Base-by-base conservation (phyloP, 2,888 invertebrate species). In the Leptinotarsa juncta region DNA sequence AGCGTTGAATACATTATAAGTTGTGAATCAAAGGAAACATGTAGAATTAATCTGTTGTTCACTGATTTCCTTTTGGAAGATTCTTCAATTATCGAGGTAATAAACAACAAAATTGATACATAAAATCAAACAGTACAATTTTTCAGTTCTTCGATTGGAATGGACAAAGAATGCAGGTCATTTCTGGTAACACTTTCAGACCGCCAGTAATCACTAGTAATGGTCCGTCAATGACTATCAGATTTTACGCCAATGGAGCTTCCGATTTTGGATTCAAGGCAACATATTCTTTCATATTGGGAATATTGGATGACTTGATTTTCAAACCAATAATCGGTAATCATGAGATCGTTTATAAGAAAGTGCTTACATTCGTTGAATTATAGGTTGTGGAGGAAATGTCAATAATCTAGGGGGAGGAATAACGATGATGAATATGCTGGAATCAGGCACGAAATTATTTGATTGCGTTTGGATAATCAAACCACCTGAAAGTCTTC, bases 401-500 rank as follows among this genome's bases (percentile, higher is more conserved):
- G 93, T 94, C 2, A 91, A 92, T 76, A 92, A 93, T 81, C 89
- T 92, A 16, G 94, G 94, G 3, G 94, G 94, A 0, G 91, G 92
- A 16, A 94, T 94, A 69, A 93, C 93, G 2, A 94, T 94, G 94
- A 92, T 93, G 91, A 91, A 93, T 81, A 93, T 94, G 93, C 90
- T 91, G 16, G 67, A 78, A 32, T 89, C 90, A 65, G 90, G 91
- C 74, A 88, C 90, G 0, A 90, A 91, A 68, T 89, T 90, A 3
- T 94, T 91, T 82, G 93, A 94, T 83, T 94, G 94, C 82, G 90
- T 93, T 71, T 94, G 94, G 94, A 89, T 94, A 48, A 91, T 94
- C 16, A 91, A 91, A 81, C 93, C 93, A 73, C 90, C 91, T 0
- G 90, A 90, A 76, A 91, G 90, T 79, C 92, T 91, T 81, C 86